Conservation (phyloP, 2,797 vertebrate species). For the Neomorphus geoffroyi region DNA sequence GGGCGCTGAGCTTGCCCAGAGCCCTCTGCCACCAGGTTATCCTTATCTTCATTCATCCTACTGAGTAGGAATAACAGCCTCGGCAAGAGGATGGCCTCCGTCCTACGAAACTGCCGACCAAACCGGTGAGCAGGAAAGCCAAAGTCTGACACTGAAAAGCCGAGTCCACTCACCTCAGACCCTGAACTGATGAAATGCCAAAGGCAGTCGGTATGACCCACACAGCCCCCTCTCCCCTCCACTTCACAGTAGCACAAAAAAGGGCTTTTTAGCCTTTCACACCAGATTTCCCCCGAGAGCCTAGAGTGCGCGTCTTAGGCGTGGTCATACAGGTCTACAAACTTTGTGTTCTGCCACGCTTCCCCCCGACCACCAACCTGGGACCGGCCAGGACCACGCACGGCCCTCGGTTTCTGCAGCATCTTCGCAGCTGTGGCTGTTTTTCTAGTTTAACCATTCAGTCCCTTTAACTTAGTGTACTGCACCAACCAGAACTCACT, state of each 20-base stretch:
- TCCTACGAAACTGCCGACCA: neutral
- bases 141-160: no score
- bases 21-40: neutral
- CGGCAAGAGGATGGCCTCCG: neutral
- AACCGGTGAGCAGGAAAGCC: neutral
- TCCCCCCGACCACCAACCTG: neutral
- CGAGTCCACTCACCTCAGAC: no score
- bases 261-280: neutral
- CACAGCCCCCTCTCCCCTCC: no score
- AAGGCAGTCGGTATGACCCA: neutral
- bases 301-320: neutral
- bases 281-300: neutral
- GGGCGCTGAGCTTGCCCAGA: no score
- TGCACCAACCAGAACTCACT: neutral
- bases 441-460: neutral
- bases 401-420: neutral
- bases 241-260: neutral
- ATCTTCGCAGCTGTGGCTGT: neutral
- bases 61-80: accelerated
- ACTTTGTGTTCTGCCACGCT: neutral
- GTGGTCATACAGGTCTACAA: neutral
- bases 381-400: neutral
- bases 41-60: neutral
- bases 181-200: accelerated
- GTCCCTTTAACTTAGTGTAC: neutral